Conservation (phyloP, 64 coral and sea anemone genomes). For the Montipora cactus region DNA sequence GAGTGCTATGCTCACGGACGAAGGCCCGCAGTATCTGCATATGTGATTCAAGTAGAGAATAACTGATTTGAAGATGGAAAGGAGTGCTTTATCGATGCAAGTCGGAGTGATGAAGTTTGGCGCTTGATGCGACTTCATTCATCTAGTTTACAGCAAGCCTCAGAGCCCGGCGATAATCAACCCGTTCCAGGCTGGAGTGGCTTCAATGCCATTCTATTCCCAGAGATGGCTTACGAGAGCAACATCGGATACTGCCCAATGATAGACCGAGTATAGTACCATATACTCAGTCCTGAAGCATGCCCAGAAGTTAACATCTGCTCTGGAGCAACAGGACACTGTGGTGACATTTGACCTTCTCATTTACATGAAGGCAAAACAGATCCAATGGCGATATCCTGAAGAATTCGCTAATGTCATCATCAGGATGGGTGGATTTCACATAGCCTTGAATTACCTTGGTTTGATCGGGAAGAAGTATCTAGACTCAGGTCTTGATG, state of each 20-base stretch:
- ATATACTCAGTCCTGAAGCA: slow-evolving; percentile 37
- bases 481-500: slow-evolving; percentile 31
- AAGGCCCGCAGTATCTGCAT: too few species aligned
- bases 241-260: slow-evolving; percentile 45
- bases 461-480: slow-evolving; percentile 35
- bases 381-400: slow-evolving; percentile 51
- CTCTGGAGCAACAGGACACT: not conserved
- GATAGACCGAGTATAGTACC: slow-evolving; percentile 28
- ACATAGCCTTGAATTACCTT: slow-evolving; percentile 9
- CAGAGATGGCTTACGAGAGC: not conserved
- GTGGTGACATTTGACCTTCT: slow-evolving; percentile 52
- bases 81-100: too few species aligned
- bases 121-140: not conserved
- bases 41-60: too few species aligned
- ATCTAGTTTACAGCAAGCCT: not conserved
- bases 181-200: slow-evolving; percentile 40
- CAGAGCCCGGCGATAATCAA: not conserved
- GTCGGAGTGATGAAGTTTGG: slow-evolving; percentile 23
- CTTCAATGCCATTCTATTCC: slow-evolving; percentile 46
- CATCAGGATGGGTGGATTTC: not conserved
- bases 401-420: slow-evolving; percentile 9
- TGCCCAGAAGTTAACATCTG: slow-evolving; percentile 3
- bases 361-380: slow-evolving; percentile 60
- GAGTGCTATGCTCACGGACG: too few species aligned
- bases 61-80: too few species aligned